These are phyloP conservation scores for Taphrorychus bicolor DNA, from an alignment of 2,888 invertebrate genomes.

Conservation along the genomic window DNA sequence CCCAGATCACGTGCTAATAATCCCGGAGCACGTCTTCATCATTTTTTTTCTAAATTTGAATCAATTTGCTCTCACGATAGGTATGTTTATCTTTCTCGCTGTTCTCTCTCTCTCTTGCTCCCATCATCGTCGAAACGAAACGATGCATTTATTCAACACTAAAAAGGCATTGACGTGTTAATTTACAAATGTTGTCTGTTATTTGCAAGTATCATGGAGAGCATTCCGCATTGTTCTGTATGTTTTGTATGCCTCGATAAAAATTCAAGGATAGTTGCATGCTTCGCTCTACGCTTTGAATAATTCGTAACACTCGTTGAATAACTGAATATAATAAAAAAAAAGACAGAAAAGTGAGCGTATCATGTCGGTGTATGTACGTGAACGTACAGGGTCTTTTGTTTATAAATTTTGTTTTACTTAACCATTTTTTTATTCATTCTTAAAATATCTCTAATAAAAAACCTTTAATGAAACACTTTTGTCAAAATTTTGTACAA, in stretches of 20 bases:
- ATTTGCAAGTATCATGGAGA: conserved; percentile 14
- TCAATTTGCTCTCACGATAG: neutral
- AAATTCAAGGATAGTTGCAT: conserved; percentile 14
- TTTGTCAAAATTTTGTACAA: no score
- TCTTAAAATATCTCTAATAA: no score
- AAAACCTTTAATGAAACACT: no score
- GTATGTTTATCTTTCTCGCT: neutral
- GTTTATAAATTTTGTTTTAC: no score
- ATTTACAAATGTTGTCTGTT: conserved; percentile 8
- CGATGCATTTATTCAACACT: conserved; percentile 9
- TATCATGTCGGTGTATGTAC: neutral
- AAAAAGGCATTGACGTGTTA: conserved; percentile 15
- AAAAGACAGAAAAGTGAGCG: neutral
- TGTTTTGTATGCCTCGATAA: conserved; percentile 4
- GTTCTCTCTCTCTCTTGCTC: neutral
- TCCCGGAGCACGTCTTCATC: neutral
- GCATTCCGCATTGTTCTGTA: conserved; percentile 3
- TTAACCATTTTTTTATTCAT: no score
- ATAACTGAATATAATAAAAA: neutral
- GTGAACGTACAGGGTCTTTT: neutral
- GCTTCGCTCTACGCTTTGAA: conserved; percentile 1
- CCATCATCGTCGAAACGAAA: neutral
- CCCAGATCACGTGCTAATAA: neutral
- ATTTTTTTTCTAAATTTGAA: neutral
- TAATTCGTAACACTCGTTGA: neutral